Conservation (phyloP, 2,113 vertebrate species). For the Oreotrochilus melanogaster region DNA sequence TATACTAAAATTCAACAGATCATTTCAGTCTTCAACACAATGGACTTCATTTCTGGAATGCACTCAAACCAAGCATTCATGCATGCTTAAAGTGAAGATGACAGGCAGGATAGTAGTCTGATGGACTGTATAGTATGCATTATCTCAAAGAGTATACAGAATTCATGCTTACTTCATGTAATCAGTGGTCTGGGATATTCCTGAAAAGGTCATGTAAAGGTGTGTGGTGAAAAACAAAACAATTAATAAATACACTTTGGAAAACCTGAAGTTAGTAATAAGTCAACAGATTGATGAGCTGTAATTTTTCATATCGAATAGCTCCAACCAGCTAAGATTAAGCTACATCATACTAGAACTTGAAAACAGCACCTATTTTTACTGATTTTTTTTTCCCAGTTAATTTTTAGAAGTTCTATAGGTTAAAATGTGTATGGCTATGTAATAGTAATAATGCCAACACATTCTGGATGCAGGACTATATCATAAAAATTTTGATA, state of each 20-base stretch:
- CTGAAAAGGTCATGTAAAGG: background rate
- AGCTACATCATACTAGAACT: background rate
- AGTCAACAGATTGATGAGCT: background rate
- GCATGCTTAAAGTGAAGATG: background rate
- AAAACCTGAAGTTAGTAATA: background rate
- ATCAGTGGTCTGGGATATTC: background rate
- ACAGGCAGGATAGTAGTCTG: background rate
- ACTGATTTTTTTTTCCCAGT: background rate
- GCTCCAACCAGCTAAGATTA: background rate
- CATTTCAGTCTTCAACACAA: background rate
- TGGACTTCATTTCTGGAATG: background rate
- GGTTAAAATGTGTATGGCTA: background rate
- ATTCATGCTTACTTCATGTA: background rate
- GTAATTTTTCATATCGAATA: background rate
- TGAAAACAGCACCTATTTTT: background rate
- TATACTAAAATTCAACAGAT: background rate
- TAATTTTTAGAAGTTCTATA: background rate
- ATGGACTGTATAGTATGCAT: background rate
- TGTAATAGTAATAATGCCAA: background rate
- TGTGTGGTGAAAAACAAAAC: background rate
- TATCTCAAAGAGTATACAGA: background rate
- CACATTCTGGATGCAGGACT: background rate
- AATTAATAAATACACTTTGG: background rate
- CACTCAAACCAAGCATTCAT: background rate
- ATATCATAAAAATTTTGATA: background rate